Evolutionary conservation across 2,797 vertebrate species (phyloP).

Genomic region (Tangara arthus): DNA sequence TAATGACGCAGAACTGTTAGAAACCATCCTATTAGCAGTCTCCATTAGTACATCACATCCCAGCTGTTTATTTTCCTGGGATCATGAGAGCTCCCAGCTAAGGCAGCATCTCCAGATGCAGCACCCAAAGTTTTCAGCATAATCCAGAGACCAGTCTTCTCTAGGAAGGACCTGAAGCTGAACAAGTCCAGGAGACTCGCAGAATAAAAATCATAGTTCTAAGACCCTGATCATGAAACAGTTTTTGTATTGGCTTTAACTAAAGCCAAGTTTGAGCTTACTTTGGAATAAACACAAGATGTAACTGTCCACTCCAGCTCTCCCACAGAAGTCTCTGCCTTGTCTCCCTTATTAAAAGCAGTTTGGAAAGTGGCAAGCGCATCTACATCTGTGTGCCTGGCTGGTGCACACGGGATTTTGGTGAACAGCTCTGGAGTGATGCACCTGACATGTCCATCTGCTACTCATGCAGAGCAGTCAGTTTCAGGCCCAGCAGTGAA

Average conservation of each 20-base stretch:
- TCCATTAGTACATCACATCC: background rate
- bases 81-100: background rate
- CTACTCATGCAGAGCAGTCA: background rate
- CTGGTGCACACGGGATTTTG: accelerated
- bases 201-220: background rate
- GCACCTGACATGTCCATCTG: background rate
- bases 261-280: background rate
- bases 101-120: background rate
- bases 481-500: background rate
- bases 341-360: background rate
- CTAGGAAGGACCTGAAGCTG: background rate
- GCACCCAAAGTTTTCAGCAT: background rate
- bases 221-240: background rate
- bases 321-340: background rate
- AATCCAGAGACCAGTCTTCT: background rate
- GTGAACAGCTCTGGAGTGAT: accelerated
- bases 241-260: background rate
- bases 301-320: background rate
- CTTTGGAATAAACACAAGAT: background rate
- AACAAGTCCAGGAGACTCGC: background rate
- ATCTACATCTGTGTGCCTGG: background rate
- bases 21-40: background rate
- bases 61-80: background rate
- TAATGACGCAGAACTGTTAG: background rate
- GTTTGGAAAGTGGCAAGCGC: background rate